phyloP scores from a whole-genome alignment of 2,113 vertebrate species.

The Corapipo altera region DNA sequence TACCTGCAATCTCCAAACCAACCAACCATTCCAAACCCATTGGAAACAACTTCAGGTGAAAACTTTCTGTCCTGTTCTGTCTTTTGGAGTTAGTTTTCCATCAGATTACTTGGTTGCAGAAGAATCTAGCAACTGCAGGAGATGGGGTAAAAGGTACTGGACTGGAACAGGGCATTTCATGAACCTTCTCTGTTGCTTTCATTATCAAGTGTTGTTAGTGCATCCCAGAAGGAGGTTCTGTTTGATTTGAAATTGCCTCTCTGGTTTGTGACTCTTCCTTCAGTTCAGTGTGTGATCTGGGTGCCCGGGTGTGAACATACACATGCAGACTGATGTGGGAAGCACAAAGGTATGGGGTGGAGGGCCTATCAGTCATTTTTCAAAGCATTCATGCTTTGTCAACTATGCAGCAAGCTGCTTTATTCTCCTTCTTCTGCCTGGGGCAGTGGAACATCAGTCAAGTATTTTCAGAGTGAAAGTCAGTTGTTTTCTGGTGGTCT shows the following conservation, averaged over 20 bases:
- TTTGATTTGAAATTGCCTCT: slow-evolving; percentile 3
- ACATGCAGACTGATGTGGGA: slow-evolving; percentile 54
- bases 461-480: slow-evolving; percentile 39
- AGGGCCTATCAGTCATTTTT: slow-evolving; percentile 54
- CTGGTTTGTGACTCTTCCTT: not conserved
- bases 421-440: slow-evolving; percentile 47
- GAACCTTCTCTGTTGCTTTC: not conserved
- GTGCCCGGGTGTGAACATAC: slow-evolving; percentile 9
- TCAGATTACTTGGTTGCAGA: not conserved
- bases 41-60: not conserved
- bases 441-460: slow-evolving; percentile 61
- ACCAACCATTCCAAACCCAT: not conserved
- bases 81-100: not conserved
- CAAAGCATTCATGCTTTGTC: slow-evolving; percentile 60
- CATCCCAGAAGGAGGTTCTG: not conserved
- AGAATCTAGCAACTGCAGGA: not conserved
- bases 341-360: slow-evolving; percentile 64
- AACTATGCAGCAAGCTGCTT: slow-evolving; percentile 58
- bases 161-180: not conserved
- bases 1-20: not conserved
- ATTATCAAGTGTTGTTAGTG: not conserved
- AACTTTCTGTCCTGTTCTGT: not conserved
- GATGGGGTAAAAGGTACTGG: not conserved
- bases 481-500: slow-evolving; percentile 45
- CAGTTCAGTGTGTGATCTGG: slow-evolving; percentile 10